Conservation (phyloP, 2,888 invertebrate genomes). For the Platycheirus albimanus region DNA sequence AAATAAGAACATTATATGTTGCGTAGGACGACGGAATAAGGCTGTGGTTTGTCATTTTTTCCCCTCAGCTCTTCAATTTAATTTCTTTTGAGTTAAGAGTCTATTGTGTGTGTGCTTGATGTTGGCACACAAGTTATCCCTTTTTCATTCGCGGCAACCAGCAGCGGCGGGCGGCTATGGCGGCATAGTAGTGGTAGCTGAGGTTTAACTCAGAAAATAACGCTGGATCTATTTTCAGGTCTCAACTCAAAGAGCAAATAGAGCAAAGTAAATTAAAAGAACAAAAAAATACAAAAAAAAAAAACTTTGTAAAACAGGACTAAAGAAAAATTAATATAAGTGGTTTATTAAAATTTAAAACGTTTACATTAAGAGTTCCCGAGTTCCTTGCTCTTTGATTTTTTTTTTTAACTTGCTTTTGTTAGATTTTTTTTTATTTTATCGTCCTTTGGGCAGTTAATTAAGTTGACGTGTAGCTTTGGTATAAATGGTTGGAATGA, state of each 20-base stretch:
- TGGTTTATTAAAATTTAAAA: constrained; percentile 81
- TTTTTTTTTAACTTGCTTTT: constrained; percentile 17
- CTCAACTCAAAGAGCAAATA: constrained; percentile 43
- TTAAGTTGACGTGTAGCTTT: constrained; percentile 17
- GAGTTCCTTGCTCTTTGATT: constrained; percentile 43
- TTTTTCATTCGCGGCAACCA: constrained; percentile 43
- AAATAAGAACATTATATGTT: not conserved
- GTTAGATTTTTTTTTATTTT: constrained; percentile 14
- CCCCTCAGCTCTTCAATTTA: constrained; percentile 47
- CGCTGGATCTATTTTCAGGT: constrained; percentile 29
- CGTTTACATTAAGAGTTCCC: constrained; percentile 76
- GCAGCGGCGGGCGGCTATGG: not conserved
- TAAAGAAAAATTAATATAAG: constrained; percentile 80
- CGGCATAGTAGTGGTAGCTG: constrained; percentile 4
- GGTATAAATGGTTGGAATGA: constrained; percentile 1
- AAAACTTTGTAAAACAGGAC: constrained; percentile 1
- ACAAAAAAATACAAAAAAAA: constrained; percentile 14
- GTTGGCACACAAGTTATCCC: constrained; percentile 54
- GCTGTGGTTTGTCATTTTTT: constrained; percentile 35
- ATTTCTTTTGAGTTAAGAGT: constrained; percentile 60
- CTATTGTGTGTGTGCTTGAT: constrained; percentile 54
- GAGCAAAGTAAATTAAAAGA: constrained; percentile 53
- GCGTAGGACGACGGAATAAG: constrained; percentile 17
- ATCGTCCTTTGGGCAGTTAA: constrained; percentile 6
- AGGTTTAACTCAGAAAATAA: constrained; percentile 38